Conservation (phyloP, 2,113 vertebrate genomes). For the Procapra przewalskii region DNA sequence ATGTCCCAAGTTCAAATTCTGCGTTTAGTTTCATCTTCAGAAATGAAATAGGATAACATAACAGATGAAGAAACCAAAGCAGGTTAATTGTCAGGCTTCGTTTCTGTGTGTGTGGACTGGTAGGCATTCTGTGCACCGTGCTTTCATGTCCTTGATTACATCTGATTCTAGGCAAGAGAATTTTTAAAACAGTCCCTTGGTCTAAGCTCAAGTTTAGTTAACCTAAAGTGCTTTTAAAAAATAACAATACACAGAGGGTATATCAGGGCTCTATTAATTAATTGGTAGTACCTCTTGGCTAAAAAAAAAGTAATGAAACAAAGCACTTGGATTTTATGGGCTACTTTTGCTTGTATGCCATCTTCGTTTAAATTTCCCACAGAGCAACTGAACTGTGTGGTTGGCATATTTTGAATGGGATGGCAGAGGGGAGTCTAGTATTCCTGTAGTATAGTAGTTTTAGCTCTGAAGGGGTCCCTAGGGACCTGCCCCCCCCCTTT, state of each 20-base stretch:
- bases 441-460: not conserved
- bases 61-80: not conserved
- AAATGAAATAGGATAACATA: not conserved
- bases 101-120: not conserved
- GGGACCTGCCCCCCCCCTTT: not conserved
- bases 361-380: not conserved
- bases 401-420: not conserved
- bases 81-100: not conserved
- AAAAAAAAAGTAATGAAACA: not conserved
- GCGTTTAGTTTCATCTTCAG: not conserved
- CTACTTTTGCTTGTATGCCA: not conserved
- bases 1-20: constrained; percentile 4
- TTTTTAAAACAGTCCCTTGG: not conserved
- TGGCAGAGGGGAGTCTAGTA: not conserved
- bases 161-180: not conserved
- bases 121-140: not conserved
- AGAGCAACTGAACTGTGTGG: not conserved
- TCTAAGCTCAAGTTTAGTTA: not conserved
- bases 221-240: not conserved
- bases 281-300: not conserved
- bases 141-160: not conserved
- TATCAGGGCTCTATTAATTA: not conserved
- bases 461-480: not conserved
- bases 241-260: not conserved
- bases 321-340: not conserved